Percentiles rank a stretch among this genome's conserved stretches.
These are phyloP conservation scores for Wiebesia pumilae DNA, from an alignment of 1,140 invertebrate genomes.

Conservation along the genomic window DNA sequence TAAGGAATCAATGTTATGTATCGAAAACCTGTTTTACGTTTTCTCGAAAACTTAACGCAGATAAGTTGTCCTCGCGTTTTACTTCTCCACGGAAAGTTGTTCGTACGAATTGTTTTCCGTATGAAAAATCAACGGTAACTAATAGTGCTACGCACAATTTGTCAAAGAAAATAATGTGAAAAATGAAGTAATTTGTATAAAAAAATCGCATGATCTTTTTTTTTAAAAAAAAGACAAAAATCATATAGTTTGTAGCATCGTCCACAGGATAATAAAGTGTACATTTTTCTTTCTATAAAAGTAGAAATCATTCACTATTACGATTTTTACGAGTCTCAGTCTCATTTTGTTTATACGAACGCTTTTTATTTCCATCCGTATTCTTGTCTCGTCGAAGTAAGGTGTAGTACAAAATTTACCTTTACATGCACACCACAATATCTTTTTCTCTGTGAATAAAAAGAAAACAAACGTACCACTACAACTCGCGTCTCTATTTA, in stretches of 20 bases:
- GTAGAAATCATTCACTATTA: constrained; percentile 35
- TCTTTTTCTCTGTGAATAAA: constrained; percentile 45
- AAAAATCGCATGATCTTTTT: constrained; percentile 64
- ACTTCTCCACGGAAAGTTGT: constrained; percentile 47
- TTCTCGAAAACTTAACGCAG: constrained; percentile 44
- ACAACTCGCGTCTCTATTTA: constrained; percentile 51
- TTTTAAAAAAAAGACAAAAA: constrained; percentile 57
- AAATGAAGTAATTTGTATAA: constrained; percentile 57
- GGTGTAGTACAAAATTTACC: constrained; percentile 16
- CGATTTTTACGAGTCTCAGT: constrained; percentile 48
- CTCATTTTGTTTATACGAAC: constrained; percentile 37
- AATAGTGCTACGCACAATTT: constrained; percentile 53
- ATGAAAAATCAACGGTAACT: constrained; percentile 35
- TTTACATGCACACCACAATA: constrained; percentile 41
- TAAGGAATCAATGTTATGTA: constrained; percentile 46
- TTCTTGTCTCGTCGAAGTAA: constrained; percentile 41
- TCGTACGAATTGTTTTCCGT: constrained; percentile 39
- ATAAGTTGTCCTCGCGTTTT: constrained; percentile 29
- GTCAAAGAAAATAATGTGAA: constrained; percentile 45
- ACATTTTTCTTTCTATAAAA: constrained; percentile 63
- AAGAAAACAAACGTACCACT: constrained; percentile 17
- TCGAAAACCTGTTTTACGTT: constrained; percentile 39
- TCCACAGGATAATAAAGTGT: constrained; percentile 65
- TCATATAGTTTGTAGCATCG: constrained; percentile 67
- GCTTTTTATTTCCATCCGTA: constrained; percentile 35